Evolutionary conservation across 2,113 vertebrate genomes (phyloP), one percentile per base, ranked within the genome.

Genomic region (Aleadryas rufinucha): DNA sequence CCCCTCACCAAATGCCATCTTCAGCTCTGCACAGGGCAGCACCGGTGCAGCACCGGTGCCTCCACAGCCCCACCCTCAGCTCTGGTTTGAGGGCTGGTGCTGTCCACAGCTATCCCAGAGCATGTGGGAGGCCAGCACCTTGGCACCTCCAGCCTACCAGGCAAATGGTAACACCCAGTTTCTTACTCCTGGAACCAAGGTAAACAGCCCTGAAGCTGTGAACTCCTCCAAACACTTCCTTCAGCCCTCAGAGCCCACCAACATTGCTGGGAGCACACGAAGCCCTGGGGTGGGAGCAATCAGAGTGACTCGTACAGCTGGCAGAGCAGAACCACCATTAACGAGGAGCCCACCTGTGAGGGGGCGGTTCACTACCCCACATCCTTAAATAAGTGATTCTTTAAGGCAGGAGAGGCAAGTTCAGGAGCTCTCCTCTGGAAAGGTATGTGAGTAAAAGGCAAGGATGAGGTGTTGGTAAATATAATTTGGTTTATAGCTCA

Each of bases 31-130:
- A 17, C 33, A 65, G 41, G 49, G n/a, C 28, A 89, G 6, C 54
- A 8, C 19, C 1, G 6, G 2, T 13, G n/a, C 28, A 89, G 6
- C 54, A 8, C 19, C 1, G 6, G 2, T 13, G 39, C 16, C n/a
- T 57, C 28, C 15, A 5, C 7, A 87, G 63, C 31, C 39, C 17
- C 16, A 54, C 3, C 2, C 16, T 42, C 22, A 56, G 24, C 44
- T 72, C n/a, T 49, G n/a, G 6, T 39, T 68, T 35, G 26, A 20
- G 65, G 33, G 31, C 60, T 89, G 80, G 28, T 71, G 21, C 28
- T 57, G 28, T 49, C 3, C 37, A 2, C 22, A 85, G 24, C 53
- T 42, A 30, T n/a, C 27, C 82, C 27, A 57, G 35, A 68, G 23
- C 26, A 31, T 0, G 5, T 50, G 74, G 41, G 49, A 52, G 10